A percentile compares a stretch with the other conserved stretches of the same genome.
Evolutionary conservation across 2,797 vertebrate genomes (phyloP).

Genomic region (Bovichtus diacanthus): DNA sequence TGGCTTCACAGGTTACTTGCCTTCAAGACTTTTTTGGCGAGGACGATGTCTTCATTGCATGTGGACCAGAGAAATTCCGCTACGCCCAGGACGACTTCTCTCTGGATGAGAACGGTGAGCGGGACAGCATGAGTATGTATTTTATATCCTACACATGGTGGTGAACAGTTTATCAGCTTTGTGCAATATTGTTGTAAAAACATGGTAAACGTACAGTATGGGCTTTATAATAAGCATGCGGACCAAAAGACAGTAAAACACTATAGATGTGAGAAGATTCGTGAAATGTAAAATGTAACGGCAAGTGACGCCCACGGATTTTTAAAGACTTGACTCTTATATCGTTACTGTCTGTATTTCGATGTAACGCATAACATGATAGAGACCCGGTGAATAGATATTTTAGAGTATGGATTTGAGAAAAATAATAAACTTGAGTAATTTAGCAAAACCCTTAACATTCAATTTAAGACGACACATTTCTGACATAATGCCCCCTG

Average conservation of each 20-base stretch:
- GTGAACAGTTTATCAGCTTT: not conserved
- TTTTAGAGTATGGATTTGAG: not conserved
- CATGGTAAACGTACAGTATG: not conserved
- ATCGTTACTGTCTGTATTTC: not conserved
- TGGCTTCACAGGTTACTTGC: conserved; percentile 90
- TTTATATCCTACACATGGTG: not conserved
- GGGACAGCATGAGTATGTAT: not conserved
- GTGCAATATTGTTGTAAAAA: not conserved
- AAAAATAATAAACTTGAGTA: not conserved
- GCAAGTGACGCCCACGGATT: not conserved
- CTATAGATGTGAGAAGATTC: not conserved
- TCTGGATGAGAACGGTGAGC: conserved; percentile 95
- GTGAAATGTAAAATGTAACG: not conserved
- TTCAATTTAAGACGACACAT: not conserved
- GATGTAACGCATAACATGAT: not conserved
- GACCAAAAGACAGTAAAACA: not conserved
- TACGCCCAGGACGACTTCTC: conserved; percentile 99
- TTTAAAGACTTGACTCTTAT: not conserved
- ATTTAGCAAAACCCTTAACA: not conserved
- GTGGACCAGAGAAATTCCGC: conserved; percentile 98
- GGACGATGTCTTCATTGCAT: conserved; percentile 97
- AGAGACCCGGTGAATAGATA: not conserved
- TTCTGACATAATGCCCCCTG: not conserved
- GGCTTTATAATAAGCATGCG: not conserved
- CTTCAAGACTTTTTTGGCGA: conserved; percentile 99